A percentile compares a stretch with the other conserved stretches of the same genome.
These are phyloP conservation scores for Indicator indicator DNA, from an alignment of 2,113 vertebrate species.

Conservation along the genomic window DNA sequence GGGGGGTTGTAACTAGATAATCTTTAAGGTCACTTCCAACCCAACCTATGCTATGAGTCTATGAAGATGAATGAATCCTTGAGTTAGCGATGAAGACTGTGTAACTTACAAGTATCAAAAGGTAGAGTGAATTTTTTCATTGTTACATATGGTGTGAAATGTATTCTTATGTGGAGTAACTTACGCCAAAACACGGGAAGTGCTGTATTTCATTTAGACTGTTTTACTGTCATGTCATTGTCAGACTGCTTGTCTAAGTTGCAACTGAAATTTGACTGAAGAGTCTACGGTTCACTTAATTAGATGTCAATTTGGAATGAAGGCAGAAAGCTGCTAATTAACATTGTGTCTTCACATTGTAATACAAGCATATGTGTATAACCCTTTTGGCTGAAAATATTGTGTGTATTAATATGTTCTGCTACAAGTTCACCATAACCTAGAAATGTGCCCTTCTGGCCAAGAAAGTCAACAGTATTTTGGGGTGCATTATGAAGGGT, in stretches of 20 bases:
- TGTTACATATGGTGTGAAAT: not conserved
- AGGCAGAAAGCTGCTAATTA: conserved; percentile 21
- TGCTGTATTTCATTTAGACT: conserved; percentile 19
- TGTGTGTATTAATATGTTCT: conserved; percentile 5
- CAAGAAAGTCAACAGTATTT: no score
- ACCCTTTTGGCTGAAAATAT: not conserved
- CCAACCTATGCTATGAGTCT: no score
- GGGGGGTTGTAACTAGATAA: no score
- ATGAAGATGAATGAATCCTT: conserved; percentile 4
- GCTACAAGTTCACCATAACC: not conserved
- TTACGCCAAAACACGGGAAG: conserved; percentile 1
- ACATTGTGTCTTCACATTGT: conserved; percentile 22
- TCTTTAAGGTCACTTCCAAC: no score
- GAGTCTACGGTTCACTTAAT: conserved; percentile 38
- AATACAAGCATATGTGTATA: not conserved
- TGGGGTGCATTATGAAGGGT: no score
- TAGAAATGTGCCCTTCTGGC: no score
- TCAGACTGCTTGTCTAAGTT: conserved; percentile 16
- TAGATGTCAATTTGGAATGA: conserved; percentile 7
- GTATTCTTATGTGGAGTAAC: not conserved
- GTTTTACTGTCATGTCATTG: not conserved
- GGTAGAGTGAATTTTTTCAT: not conserved
- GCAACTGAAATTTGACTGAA: conserved; percentile 20
- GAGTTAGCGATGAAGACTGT: not conserved
- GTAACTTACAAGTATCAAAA: not conserved